Base-by-base conservation (phyloP, 2,797 vertebrate species). In the Corythornis leucogaster region DNA sequence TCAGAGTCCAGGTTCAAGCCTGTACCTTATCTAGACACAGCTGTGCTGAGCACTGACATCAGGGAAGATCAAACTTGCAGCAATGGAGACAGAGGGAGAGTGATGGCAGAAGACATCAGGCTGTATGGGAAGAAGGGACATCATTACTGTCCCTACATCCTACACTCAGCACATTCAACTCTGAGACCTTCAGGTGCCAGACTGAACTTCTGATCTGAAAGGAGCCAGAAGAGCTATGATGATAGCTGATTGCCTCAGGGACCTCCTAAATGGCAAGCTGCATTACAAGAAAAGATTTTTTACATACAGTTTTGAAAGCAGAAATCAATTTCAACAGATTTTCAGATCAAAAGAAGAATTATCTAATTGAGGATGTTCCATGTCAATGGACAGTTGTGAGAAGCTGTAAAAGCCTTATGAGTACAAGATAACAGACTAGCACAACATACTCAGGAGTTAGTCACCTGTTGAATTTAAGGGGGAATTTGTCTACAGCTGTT, bases 71-170 rank as follows among this genome's bases (percentile, higher is more conserved):
- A 61, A 48, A 38, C 11, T 33, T 4, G 8, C 58, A 76, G 35
- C 30, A n/a, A 10, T 7, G 18, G 7, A 14, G 55, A 15, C 48
- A 46, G 26, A 50, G 61, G 15, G 1, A 25, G 2, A 11, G 57
- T 2, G 13, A 26, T 31, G 35, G 33, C 59, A 55, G 43, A 51
- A 25, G 25, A 28, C 8, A 15, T 26, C n/a, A 35, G 42, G 53
- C 40, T 61, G 48, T 25, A 28, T 4, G 40, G 19, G 40, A 67
- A 30, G 26, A 67, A 85, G 45, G 18, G 66, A 38, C 59, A 40
- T 5, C 0, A 0, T 19, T 7, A 15, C 35, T 17, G 26, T 3
- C 48, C 38, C 61, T 4, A 2, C 66, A 15, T 15, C 46, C 31
- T 51, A 57, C 55, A 57, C 46, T 35, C 15, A 48, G 40, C 11